phyloP scores from a whole-genome alignment of 1,140 invertebrate genomes.

The Heterodera carotae region DNA sequence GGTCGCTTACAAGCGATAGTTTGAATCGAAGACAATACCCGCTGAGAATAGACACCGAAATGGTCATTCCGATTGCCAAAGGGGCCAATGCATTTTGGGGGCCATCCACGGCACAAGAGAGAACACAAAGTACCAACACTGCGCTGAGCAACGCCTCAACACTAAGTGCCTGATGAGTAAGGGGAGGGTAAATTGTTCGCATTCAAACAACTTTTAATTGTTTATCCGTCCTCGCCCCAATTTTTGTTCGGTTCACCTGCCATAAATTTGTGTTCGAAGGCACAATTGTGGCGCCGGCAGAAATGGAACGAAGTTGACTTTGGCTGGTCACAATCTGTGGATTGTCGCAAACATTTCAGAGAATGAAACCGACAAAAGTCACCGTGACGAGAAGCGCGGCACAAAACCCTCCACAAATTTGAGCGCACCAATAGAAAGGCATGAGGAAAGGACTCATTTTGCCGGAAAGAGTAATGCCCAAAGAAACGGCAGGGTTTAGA shows the following conservation, averaged over 20 bases:
- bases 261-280: not conserved
- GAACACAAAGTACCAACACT: constrained; percentile 28
- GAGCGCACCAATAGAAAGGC: constrained; percentile 60
- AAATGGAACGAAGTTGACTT: constrained; percentile 39
- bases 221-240: not conserved
- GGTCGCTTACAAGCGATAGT: no score
- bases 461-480: constrained; percentile 60
- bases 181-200: not conserved
- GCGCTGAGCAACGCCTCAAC: constrained; percentile 37
- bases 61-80: constrained; percentile 43
- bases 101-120: constrained; percentile 36
- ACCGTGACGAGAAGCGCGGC: constrained; percentile 65
- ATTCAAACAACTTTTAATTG: no score
- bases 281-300: constrained; percentile 33
- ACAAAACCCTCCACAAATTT: constrained; percentile 63
- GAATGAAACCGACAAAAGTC: constrained; percentile 16
- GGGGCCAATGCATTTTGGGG: constrained; percentile 27
- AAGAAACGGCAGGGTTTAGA: constrained; percentile 67
- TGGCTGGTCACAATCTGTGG: constrained; percentile 40
- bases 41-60: constrained; percentile 45
- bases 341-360: not conserved
- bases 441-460: constrained; percentile 54
- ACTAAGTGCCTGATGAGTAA: constrained; percentile 37
- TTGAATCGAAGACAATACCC: constrained; percentile 42
- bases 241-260: constrained; percentile 25